These are phyloP conservation scores for Pseudomyrmex gracilis DNA, from an alignment of 1,140 invertebrate species.

Conservation along the genomic window DNA sequence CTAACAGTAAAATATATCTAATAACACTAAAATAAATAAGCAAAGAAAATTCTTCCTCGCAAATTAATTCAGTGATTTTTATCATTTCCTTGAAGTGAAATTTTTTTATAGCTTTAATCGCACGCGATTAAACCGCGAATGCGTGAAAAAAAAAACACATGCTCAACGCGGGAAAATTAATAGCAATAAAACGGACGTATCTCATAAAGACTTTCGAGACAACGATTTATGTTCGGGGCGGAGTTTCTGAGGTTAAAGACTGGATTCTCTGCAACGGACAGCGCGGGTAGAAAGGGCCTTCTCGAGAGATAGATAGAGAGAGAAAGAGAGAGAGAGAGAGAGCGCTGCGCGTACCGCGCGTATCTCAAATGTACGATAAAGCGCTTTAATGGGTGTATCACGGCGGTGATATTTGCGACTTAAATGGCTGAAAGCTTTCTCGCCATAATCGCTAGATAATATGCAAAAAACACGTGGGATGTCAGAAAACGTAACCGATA, in stretches of 20 bases:
- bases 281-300: background rate
- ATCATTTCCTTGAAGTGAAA: too few relatives aligned
- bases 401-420: slow-evolving; percentile 30
- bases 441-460: slow-evolving; percentile 44
- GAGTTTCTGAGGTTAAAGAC: slow-evolving; percentile 17
- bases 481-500: slow-evolving; percentile 9
- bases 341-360: background rate
- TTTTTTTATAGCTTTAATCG: too few relatives aligned
- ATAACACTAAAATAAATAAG: too few relatives aligned
- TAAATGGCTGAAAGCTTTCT: slow-evolving; percentile 45
- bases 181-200: slow-evolving; percentile 4
- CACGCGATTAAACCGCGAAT: background rate
- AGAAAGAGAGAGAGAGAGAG: too few relatives aligned
- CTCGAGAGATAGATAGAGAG: too few relatives aligned
- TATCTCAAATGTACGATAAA: slow-evolving; percentile 36
- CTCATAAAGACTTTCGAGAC: slow-evolving; percentile 24
- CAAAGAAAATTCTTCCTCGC: background rate
- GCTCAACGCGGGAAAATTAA: slow-evolving; percentile 34
- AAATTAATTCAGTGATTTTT: too few relatives aligned
- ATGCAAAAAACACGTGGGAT: background rate
- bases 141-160: slow-evolving; percentile 14
- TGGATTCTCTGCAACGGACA: background rate
- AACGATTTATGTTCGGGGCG: slow-evolving; percentile 21
- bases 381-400: slow-evolving; percentile 37
- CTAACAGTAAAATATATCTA: background rate